A percentile compares a stretch with the other conserved stretches of the same genome.
Conservation (phyloP, 2,113 vertebrate species). For the Pseudorectes ferrugineus region DNA sequence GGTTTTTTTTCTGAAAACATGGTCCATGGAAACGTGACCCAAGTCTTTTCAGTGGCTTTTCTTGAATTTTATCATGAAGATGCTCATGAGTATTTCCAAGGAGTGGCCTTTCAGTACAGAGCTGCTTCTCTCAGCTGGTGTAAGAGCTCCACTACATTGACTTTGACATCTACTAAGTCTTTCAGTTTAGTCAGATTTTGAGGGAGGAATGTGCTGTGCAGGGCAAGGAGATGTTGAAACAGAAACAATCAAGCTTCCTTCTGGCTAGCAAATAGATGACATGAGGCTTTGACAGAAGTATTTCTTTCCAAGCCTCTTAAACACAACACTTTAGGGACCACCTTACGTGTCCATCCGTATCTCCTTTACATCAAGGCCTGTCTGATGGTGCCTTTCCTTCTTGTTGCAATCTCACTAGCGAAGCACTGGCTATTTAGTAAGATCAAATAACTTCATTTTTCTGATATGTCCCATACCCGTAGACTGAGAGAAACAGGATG, state of each 20-base stretch:
- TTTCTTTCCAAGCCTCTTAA: background rate
- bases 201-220: background rate
- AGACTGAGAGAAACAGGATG: background rate
- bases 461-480: fast-evolving
- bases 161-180: background rate
- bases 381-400: background rate
- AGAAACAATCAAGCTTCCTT: background rate
- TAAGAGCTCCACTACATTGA: background rate
- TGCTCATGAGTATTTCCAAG: background rate
- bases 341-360: background rate
- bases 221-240: background rate
- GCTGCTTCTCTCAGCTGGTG: background rate
- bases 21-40: background rate
- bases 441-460: background rate
- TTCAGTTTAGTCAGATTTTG: background rate
- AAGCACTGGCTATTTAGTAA: background rate
- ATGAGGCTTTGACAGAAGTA: background rate
- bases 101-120: fast-evolving
- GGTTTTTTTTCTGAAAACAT: fast-evolving
- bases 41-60: background rate
- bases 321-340: background rate
- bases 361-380: background rate
- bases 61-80: background rate
- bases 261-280: background rate
- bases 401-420: background rate